phyloP scores from a whole-genome alignment of 1,140 invertebrate genomes.

The Drosophila nannoptera region DNA sequence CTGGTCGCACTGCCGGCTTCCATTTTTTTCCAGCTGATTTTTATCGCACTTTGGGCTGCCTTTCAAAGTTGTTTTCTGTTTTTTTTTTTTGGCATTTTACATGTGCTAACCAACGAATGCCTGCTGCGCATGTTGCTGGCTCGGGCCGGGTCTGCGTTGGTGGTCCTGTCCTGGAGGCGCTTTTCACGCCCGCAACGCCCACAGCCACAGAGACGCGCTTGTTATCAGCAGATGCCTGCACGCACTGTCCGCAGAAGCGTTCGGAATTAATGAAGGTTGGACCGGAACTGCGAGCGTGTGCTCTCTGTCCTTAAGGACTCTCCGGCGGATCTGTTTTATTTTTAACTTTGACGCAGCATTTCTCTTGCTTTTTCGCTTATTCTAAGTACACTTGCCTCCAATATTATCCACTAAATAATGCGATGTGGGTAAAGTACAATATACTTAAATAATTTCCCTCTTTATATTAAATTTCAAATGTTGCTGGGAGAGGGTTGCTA shows the following conservation, averaged over 20 bases:
- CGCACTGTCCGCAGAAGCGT: slow-evolving; percentile 20
- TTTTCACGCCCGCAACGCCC: slow-evolving; percentile 7
- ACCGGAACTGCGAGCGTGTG: too few relatives aligned
- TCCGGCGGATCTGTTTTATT: background rate
- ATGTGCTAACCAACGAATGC: slow-evolving; percentile 61
- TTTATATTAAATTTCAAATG: background rate
- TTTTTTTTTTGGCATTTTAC: slow-evolving; percentile 63
- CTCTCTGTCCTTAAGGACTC: background rate
- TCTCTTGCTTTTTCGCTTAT: too few relatives aligned
- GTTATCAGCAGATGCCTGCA: slow-evolving; percentile 4
- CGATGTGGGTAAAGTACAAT: too few relatives aligned
- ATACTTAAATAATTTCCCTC: too few relatives aligned
- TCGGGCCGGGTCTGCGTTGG: slow-evolving; percentile 4
- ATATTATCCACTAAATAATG: too few relatives aligned
- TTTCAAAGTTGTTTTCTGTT: slow-evolving; percentile 53
- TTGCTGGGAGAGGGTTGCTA: too few relatives aligned
- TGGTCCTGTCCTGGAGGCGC: slow-evolving; percentile 2
- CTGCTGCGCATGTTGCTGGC: slow-evolving; percentile 27
- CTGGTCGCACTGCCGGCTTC: slow-evolving; percentile 6
- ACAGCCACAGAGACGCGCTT: slow-evolving; percentile 2
- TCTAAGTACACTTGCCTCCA: too few relatives aligned
- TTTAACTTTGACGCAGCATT: background rate
- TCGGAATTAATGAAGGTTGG: slow-evolving; percentile 19
- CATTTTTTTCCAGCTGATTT: slow-evolving; percentile 72
- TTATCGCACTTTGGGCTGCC: slow-evolving; percentile 61